phyloP scores from a whole-genome alignment of 1,140 invertebrate genomes.

The Hermatobates lingyangjiaoensis region DNA sequence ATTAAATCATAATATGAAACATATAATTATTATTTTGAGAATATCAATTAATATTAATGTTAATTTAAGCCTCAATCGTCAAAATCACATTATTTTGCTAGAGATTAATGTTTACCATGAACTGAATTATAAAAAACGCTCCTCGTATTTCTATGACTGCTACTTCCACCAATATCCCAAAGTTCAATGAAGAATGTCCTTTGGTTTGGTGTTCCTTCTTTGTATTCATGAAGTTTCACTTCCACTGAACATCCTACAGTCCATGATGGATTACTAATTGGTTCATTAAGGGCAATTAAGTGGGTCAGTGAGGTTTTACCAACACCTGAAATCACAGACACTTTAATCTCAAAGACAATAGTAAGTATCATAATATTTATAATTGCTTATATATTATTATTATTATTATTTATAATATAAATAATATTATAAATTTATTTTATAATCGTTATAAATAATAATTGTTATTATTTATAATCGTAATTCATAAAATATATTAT shows the following conservation, averaged over 20 bases:
- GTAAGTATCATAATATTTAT: background rate
- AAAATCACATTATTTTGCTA: background rate
- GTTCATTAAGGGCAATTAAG: conserved; percentile 72
- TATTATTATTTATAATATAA: too few relatives aligned
- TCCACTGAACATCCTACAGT: conserved; percentile 90
- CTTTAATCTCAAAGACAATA: background rate
- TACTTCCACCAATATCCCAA: conserved; percentile 89
- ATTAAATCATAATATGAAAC: background rate
- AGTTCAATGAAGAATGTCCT: conserved; percentile 85
- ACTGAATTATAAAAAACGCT: conserved; percentile 82
- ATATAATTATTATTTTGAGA: background rate
- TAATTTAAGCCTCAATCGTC: background rate
- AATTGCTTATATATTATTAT: too few relatives aligned
- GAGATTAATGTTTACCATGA: conserved; percentile 46
- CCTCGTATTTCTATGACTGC: conserved; percentile 75
- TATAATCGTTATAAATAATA: too few relatives aligned
- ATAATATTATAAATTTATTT: too few relatives aligned
- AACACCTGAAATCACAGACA: conserved; percentile 41
- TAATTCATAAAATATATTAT: too few relatives aligned
- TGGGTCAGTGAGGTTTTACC: conserved; percentile 89
- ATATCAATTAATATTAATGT: background rate
- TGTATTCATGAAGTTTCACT: conserved; percentile 88
- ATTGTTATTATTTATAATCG: too few relatives aligned
- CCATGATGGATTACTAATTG: conserved; percentile 68
- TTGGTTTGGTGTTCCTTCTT: conserved; percentile 80